These are phyloP conservation scores for Pomatorhinus ruficollis DNA, from an alignment of 2,113 vertebrate genomes.

Conservation along the genomic window DNA sequence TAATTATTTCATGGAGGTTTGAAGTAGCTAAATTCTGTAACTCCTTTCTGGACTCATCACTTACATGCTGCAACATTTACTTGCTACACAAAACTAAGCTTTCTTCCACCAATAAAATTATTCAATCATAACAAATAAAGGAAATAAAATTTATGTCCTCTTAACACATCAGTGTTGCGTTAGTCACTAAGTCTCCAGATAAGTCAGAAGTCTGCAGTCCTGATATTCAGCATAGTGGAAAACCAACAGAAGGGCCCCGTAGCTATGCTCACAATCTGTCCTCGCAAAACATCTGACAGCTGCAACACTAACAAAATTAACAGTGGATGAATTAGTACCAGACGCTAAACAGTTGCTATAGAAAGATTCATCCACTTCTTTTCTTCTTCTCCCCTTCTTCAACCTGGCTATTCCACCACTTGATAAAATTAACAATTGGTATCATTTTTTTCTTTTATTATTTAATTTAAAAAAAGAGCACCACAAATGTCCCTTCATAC, in stretches of 20 bases:
- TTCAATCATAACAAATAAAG: constrained; percentile 16
- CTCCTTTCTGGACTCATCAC: background rate
- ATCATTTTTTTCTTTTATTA: background rate
- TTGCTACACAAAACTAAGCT: background rate
- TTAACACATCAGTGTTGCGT: constrained; percentile 53
- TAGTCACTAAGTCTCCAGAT: constrained; percentile 68
- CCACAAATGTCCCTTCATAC: background rate
- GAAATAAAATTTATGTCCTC: constrained; percentile 48
- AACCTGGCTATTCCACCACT: constrained; percentile 45
- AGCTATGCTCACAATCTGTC: constrained; percentile 92
- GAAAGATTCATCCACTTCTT: constrained; percentile 64
- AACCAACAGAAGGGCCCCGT: constrained; percentile 90
- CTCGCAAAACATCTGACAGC: constrained; percentile 84
- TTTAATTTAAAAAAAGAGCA: background rate
- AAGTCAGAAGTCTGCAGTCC: constrained; percentile 82
- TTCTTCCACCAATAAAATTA: constrained; percentile 19
- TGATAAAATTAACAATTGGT: constrained; percentile 3
- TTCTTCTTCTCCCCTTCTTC: constrained; percentile 12
- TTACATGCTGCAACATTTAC: background rate
- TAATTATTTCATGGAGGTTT: background rate
- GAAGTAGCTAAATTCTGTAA: background rate
- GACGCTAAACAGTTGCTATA: constrained; percentile 81
- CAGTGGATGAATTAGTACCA: constrained; percentile 96
- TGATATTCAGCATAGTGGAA: constrained; percentile 88
- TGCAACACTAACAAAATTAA: constrained; percentile 96